These are phyloP conservation scores for Heteromurus nitidus DNA, from an alignment of 2,888 invertebrate genomes.

Conservation along the genomic window DNA sequence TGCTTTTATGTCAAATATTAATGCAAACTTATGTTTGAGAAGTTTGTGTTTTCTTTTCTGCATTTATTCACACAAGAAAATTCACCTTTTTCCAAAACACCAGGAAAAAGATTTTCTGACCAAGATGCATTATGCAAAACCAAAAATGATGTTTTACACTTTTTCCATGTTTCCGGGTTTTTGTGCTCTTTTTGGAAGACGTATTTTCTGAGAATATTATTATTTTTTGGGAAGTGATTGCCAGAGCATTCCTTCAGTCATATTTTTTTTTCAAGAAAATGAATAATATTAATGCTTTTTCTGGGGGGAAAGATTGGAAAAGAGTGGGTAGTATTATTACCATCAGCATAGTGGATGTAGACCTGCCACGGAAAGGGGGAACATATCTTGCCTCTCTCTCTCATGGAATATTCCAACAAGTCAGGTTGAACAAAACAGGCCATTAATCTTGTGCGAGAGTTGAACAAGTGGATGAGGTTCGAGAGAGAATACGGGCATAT, in stretches of 20 bases:
- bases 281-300: constrained; percentile 56
- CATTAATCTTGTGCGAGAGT: constrained; percentile 55
- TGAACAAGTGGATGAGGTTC: constrained; percentile 14
- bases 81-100: too few species aligned
- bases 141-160: too few species aligned
- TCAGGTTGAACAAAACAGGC: constrained; percentile 60
- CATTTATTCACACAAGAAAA: too few species aligned
- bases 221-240: not conserved
- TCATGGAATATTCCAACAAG: constrained; percentile 63
- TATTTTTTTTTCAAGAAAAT: constrained; percentile 14
- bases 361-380: too few species aligned
- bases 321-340: not conserved
- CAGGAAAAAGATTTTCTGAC: too few species aligned
- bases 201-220: not conserved
- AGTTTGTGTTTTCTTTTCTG: too few species aligned
- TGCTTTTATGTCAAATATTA: too few species aligned
- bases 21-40: too few species aligned
- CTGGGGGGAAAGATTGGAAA: constrained; percentile 9
- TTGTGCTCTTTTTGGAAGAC: not conserved
- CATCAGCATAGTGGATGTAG: too few species aligned
- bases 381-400: constrained; percentile 1
- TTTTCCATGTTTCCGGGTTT: too few species aligned
- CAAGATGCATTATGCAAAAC: too few species aligned
- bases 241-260: not conserved
- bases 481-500: constrained; percentile 28